phyloP scores from a whole-genome alignment of 2,888 invertebrate species.

The Stomorhina lunata region DNA sequence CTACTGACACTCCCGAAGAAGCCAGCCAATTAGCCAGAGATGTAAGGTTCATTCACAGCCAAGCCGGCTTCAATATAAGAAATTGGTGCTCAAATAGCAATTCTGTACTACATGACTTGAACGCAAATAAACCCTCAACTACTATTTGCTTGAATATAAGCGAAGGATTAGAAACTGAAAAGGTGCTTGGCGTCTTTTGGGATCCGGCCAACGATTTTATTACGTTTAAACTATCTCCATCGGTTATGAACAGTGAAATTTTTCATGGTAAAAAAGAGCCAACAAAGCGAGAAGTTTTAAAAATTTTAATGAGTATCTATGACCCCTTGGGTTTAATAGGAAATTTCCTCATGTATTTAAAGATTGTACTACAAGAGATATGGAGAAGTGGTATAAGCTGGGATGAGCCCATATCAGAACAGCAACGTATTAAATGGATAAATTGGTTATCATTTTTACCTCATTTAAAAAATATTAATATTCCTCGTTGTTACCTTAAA shows the following conservation, averaged over 20 bases:
- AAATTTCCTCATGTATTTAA: slow-evolving; percentile 46
- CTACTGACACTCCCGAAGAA: slow-evolving; percentile 31
- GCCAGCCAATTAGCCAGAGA: slow-evolving; percentile 11
- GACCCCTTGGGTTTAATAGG: slow-evolving; percentile 48
- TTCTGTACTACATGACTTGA: neutral
- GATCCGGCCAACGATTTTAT: neutral
- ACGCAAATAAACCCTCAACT: neutral
- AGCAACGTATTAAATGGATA: neutral
- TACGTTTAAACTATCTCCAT: slow-evolving; percentile 6
- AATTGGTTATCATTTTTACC: slow-evolving; percentile 3
- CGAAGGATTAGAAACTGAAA: neutral
- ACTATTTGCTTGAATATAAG: neutral
- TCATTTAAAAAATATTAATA: neutral
- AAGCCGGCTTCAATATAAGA: slow-evolving; percentile 31
- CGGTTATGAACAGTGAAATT: slow-evolving; percentile 1
- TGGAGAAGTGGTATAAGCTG: no score
- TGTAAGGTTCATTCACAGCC: neutral
- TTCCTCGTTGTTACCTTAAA: slow-evolving; percentile 1
- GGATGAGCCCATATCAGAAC: no score
- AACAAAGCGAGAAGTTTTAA: slow-evolving; percentile 49
- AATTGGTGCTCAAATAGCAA: slow-evolving; percentile 26
- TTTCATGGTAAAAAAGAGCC: slow-evolving; percentile 16
- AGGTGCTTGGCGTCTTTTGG: slow-evolving; percentile 6
- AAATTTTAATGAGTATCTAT: slow-evolving; percentile 44
- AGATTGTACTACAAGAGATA: no score